These are phyloP conservation scores for Aquatica leii DNA, from an alignment of 2,888 invertebrate genomes.

Conservation along the genomic window DNA sequence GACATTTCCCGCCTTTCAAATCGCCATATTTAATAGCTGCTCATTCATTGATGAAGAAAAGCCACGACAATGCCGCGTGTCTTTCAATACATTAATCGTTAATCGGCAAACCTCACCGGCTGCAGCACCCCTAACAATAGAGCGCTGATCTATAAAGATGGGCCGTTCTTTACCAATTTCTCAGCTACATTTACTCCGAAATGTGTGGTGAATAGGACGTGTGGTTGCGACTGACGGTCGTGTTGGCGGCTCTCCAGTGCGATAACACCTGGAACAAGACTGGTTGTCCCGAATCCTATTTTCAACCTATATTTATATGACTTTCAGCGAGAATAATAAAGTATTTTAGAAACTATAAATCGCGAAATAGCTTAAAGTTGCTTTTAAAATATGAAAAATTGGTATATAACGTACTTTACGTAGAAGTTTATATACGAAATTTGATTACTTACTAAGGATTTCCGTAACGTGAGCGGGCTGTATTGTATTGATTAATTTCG, in stretches of 20 bases:
- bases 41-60: constrained; percentile 54
- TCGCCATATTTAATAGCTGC: constrained; percentile 57
- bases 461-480: constrained; percentile 15
- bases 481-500: constrained; percentile 28
- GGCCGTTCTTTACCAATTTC: constrained; percentile 62
- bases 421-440: neutral
- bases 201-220: constrained; percentile 58
- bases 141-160: constrained; percentile 60
- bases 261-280: constrained; percentile 44
- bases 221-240: constrained; percentile 41
- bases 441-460: constrained; percentile 6
- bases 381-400: constrained; percentile 4
- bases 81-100: constrained; percentile 59
- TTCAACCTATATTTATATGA: constrained; percentile 11
- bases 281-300: constrained; percentile 11
- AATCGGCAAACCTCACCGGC: constrained; percentile 56
- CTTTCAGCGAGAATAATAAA: constrained; percentile 1
- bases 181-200: constrained; percentile 62
- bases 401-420: neutral
- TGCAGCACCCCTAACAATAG: constrained; percentile 56
- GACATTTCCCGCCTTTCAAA: constrained; percentile 56
- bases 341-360: constrained; percentile 11
- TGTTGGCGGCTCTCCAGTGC: constrained; percentile 48
- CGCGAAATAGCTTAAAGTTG: neutral
- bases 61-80: constrained; percentile 50